phyloP scores from a whole-genome alignment of 2,113 vertebrate species.

The Neotoma lepida region DNA sequence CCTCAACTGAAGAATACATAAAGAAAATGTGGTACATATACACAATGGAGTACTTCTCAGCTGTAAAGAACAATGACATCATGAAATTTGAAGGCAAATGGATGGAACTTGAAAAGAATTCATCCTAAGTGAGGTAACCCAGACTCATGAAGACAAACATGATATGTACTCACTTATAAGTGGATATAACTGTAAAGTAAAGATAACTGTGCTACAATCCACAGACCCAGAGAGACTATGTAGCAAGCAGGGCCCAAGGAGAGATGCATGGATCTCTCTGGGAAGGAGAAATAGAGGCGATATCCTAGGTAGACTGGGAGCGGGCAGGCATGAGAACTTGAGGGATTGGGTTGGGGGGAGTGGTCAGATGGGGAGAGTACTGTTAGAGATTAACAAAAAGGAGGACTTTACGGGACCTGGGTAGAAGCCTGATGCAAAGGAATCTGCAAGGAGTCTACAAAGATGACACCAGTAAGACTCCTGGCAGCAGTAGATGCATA shows the following conservation, averaged over 20 bases:
- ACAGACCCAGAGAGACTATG: not conserved
- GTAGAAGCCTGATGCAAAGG: too few relatives aligned
- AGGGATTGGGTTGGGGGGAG: not conserved
- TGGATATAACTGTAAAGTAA: not conserved
- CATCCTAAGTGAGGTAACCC: not conserved
- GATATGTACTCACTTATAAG: not conserved
- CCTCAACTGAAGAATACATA: not conserved
- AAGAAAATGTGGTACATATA: not conserved
- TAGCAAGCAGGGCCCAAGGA: not conserved
- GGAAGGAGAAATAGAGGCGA: not conserved
- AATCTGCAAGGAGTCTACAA: not conserved
- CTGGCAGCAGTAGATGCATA: not conserved
- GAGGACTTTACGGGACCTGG: too few relatives aligned
- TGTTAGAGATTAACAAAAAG: too few relatives aligned
- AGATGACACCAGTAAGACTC: not conserved
- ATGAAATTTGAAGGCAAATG: not conserved
- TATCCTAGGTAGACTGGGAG: not conserved
- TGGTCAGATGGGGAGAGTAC: too few relatives aligned
- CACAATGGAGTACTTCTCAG: not conserved
- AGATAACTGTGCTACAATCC: not conserved
- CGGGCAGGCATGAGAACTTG: too few relatives aligned
- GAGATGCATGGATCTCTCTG: too few relatives aligned
- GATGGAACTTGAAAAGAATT: not conserved
- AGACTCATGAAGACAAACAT: not conserved
- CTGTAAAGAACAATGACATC: not conserved